Evolutionary conservation across 2,113 vertebrate genomes (phyloP), one percentile per base, ranked within the genome.

Genomic region (Eulemur macaco): DNA sequence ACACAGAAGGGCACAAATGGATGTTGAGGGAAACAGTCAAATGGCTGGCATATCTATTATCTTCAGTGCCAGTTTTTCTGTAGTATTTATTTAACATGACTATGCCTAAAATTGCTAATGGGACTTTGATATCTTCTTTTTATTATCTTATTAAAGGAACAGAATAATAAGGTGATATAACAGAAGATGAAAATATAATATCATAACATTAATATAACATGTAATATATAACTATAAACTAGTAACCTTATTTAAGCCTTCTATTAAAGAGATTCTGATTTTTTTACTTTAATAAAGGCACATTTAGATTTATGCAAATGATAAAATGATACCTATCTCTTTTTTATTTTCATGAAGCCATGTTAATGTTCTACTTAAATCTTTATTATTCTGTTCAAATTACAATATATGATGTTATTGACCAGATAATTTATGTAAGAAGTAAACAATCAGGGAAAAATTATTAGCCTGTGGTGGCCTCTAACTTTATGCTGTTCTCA

Each of bases 381-480:
- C 18, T 94, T 91, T 56, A 64, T 91, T 45, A 71, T 93, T 95
- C 50, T 93, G 31, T 85, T 96, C n/a, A 90, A 82, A 73, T 77
- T 85, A 34, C 42, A 94, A 17, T 50, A 93, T 25, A 54, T 84
- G 52, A 54, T 85, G 8, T 42, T 89, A 37, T 42, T 88, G 21
- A 89, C 18, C 3, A 86, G 64, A 83, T 85, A 83, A 90, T 37
- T 91, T 91, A 82, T 45, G 37, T 21, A 88, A 85, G 27, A 96
- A 90, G 29, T 77, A 86, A 50, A 83, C 7, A 84, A 52, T 60
- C 20, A 83, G 64, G 34, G 34, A 96, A 95, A 89, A 25, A 29
- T 14, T 42, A 71, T 54, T 85, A 83, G 14, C 6, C 37, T 66
- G 34, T 84, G 74, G 34, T 95, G 54, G 39, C 27, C n/a, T 94